These are phyloP conservation scores for Candoia aspera DNA, from an alignment of 2,113 vertebrate species.

Conservation along the genomic window DNA sequence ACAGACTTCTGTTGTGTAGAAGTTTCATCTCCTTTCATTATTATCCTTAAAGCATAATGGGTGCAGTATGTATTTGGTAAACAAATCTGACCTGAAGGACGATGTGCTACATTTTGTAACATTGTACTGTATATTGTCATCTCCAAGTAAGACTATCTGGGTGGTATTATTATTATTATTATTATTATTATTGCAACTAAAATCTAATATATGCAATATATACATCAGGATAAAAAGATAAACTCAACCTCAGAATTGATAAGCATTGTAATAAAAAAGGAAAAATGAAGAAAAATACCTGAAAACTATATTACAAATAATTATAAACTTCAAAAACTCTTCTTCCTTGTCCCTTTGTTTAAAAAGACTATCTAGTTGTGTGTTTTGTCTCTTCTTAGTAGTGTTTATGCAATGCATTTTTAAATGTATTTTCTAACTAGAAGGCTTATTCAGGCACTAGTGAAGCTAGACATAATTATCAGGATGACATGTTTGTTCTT, in stretches of 20 bases:
- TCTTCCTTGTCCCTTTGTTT: no score
- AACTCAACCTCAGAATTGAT: not conserved
- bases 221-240: not conserved
- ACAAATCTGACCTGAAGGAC: not conserved
- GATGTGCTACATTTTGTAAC: not conserved
- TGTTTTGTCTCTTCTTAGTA: not conserved
- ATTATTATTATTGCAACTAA: no score
- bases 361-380: not conserved
- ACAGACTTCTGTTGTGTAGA: slow-evolving; percentile 10
- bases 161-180: no score
- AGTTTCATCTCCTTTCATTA: not conserved
- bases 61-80: not conserved
- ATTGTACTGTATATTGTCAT: no score
- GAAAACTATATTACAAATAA: not conserved
- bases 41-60: not conserved
- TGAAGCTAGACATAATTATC: not conserved
- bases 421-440: not conserved
- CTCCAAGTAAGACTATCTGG: not conserved
- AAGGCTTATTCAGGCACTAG: not conserved
- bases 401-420: not conserved
- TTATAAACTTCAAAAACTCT: no score
- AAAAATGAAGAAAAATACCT: not conserved
- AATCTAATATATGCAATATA: not conserved
- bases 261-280: not conserved
- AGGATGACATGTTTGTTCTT: not conserved